These are phyloP conservation scores for Venturia canescens DNA, from an alignment of 1,140 invertebrate species.

Conservation along the genomic window DNA sequence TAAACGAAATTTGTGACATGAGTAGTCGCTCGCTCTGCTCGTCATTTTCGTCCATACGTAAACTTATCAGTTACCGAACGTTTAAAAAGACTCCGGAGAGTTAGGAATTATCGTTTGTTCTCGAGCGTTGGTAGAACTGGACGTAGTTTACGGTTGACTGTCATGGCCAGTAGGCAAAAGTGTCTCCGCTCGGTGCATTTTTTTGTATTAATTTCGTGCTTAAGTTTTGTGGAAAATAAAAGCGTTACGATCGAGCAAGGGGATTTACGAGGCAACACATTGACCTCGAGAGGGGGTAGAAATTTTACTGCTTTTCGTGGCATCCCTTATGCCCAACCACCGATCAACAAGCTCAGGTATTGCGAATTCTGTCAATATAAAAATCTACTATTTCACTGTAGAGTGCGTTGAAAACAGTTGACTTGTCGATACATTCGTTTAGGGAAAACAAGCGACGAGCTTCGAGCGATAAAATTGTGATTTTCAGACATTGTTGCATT, in stretches of 20 bases:
- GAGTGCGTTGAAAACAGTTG: too few species aligned
- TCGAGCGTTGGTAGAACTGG: not conserved
- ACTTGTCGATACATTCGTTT: too few species aligned
- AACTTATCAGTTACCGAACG: too few species aligned
- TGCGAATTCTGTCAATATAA: not conserved
- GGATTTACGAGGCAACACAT: conserved; percentile 40
- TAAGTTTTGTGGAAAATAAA: not conserved
- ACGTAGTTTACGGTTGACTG: not conserved
- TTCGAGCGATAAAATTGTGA: not conserved
- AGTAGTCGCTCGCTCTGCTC: too few species aligned
- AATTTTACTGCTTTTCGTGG: conserved; percentile 71
- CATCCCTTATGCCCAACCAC: conserved; percentile 79
- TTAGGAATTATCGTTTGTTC: not conserved
- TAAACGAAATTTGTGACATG: too few species aligned
- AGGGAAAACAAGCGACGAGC: too few species aligned
- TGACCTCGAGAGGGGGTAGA: conserved; percentile 41
- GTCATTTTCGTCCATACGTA: too few species aligned
- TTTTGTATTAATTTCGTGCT: not conserved
- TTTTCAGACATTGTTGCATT: not conserved
- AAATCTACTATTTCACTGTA: not conserved
- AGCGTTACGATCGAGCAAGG: conserved; percentile 32
- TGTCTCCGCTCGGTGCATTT: not conserved
- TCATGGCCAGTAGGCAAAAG: not conserved
- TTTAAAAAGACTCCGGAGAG: too few species aligned
- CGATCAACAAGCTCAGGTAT: conserved; percentile 76